These are phyloP conservation scores for Acronicta psi DNA, from an alignment of 2,888 invertebrate species.

Conservation along the genomic window DNA sequence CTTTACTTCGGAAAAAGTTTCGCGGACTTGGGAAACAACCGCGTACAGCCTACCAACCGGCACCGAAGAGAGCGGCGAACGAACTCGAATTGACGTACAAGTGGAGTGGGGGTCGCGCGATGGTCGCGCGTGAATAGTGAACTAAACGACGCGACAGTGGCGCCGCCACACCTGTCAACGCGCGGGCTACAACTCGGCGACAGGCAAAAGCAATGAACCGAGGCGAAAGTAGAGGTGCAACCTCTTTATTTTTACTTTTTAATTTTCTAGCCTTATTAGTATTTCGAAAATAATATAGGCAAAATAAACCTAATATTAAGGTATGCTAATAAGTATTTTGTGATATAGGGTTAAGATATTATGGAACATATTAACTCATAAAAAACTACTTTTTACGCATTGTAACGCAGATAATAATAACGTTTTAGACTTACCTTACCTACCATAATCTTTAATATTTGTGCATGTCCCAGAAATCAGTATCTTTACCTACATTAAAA, in stretches of 20 bases:
- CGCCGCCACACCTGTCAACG: conserved; percentile 78
- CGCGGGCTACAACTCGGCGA: conserved; percentile 27
- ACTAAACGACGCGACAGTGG: conserved; percentile 58
- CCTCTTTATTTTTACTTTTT: conserved; percentile 49
- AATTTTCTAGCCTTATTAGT: no score
- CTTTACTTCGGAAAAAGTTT: conserved; percentile 75
- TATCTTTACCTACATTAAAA: no score
- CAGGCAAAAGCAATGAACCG: conserved; percentile 59
- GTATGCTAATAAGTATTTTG: no score
- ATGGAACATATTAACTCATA: no score
- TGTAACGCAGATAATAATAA: no score
- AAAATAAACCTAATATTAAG: no score
- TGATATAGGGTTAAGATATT: no score
- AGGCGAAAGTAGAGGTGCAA: conserved; percentile 60
- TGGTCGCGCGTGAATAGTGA: conserved; percentile 55
- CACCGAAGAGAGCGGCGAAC: conserved; percentile 72
- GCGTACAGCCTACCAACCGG: conserved; percentile 53
- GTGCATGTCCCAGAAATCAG: no score
- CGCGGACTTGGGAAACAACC: conserved; percentile 66
- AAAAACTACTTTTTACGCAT: no score
- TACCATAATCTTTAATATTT: no score
- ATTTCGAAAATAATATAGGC: no score
- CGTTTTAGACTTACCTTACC: no score
- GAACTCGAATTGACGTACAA: conserved; percentile 73
- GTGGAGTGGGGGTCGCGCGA: conserved; percentile 54